phyloP scores from a whole-genome alignment of 2,888 invertebrate species.

The Uropetala carovei region DNA sequence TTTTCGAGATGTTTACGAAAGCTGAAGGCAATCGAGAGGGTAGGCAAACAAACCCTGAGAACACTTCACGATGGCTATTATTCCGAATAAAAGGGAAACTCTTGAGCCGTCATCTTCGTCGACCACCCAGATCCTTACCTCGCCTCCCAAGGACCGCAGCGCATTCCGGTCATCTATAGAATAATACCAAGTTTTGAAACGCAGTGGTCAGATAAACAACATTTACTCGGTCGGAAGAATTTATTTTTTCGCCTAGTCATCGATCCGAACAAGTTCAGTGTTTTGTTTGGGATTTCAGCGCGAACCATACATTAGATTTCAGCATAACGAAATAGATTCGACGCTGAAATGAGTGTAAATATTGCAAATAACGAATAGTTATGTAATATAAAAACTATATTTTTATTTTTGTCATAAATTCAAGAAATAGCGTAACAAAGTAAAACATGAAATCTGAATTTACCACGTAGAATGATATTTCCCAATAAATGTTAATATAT shows the following conservation, averaged over 20 bases:
- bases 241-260: neutral
- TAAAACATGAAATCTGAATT: too few relatives aligned
- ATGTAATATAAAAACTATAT: too few relatives aligned
- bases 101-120: neutral
- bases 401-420: too few relatives aligned
- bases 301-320: too few relatives aligned
- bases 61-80: neutral
- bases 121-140: neutral
- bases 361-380: too few relatives aligned
- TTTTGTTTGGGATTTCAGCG: too few relatives aligned
- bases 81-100: neutral
- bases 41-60: neutral
- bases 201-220: neutral
- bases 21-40: neutral
- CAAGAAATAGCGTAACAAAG: too few relatives aligned
- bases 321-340: too few relatives aligned
- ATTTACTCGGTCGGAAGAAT: neutral
- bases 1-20: neutral
- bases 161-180: neutral
- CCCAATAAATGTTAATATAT: too few relatives aligned
- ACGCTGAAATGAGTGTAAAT: too few relatives aligned
- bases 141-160: neutral
- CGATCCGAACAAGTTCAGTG: neutral
- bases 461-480: too few relatives aligned
- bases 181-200: neutral